A percentile compares a stretch with the other conserved stretches of the same genome.
phyloP scores from a whole-genome alignment of 2,797 vertebrate species.

The Karalla daura region DNA sequence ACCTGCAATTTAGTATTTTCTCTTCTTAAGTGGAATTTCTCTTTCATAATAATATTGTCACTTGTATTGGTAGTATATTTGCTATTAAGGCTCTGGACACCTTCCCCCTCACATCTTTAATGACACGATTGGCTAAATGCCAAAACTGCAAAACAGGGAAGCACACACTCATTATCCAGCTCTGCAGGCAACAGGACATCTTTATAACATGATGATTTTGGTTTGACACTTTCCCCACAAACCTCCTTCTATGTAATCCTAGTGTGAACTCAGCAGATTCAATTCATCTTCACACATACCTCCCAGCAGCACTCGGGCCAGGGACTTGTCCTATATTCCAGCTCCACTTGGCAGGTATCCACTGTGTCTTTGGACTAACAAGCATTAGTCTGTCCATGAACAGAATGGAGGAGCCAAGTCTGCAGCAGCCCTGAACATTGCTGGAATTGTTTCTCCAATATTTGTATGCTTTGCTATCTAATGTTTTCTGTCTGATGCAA shows the following conservation, averaged over 20 bases:
- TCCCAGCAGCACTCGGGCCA: slow-evolving; percentile 19
- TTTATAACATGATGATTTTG: slow-evolving; percentile 2
- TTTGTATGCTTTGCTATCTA: neutral
- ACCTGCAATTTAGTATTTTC: too few species aligned
- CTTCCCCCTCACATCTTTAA: too few species aligned
- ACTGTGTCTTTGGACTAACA: slow-evolving; percentile 35
- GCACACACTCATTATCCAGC: neutral
- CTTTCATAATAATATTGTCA: neutral
- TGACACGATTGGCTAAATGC: neutral
- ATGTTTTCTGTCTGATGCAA: neutral
- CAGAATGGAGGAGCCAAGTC: neutral
- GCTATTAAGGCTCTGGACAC: neutral
- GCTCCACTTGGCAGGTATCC: slow-evolving; percentile 37
- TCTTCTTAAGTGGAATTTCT: too few species aligned
- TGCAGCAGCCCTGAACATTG: slow-evolving; percentile 2
- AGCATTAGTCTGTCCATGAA: slow-evolving; percentile 8
- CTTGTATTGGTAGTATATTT: too few species aligned
- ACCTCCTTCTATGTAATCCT: slow-evolving; percentile 9
- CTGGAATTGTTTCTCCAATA: neutral
- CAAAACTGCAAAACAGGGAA: slow-evolving; percentile 8
- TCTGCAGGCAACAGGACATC: neutral
- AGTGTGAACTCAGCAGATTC: slow-evolving; percentile 24
- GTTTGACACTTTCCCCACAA: slow-evolving; percentile 1
- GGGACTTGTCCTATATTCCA: slow-evolving; percentile 48
- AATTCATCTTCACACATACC: slow-evolving; percentile 27